Conservation (phyloP, 2,113 vertebrate species). For the Vombatus ursinus region DNA sequence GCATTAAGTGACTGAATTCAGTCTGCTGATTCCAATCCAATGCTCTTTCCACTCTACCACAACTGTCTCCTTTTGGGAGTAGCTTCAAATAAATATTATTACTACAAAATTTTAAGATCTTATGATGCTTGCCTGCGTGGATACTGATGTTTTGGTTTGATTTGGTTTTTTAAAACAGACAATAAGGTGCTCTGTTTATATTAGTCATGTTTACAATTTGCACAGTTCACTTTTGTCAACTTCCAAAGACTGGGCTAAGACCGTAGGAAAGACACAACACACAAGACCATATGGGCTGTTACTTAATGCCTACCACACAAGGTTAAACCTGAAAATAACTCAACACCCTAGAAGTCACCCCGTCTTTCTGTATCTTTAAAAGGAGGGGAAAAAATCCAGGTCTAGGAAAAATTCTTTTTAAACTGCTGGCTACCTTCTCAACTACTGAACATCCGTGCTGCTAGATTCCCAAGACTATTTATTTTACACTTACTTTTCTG, state of each 20-base stretch:
- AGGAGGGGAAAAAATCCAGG: not conserved
- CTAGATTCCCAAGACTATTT: slow-evolving; percentile 42
- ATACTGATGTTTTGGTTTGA: not conserved
- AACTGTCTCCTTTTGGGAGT: not conserved
- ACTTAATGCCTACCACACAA: slow-evolving; percentile 62
- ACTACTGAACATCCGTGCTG: slow-evolving; percentile 62
- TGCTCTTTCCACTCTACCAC: not conserved
- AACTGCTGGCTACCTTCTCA: slow-evolving; percentile 7
- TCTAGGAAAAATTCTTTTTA: not conserved
- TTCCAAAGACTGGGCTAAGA: slow-evolving; percentile 47
- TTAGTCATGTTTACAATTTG: slow-evolving; percentile 1
- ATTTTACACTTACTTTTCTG: slow-evolving; percentile 27
- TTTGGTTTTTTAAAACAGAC: slow-evolving; percentile 38
- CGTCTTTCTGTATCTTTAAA: slow-evolving; percentile 1
- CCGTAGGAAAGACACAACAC: slow-evolving; percentile 65
- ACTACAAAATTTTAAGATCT: not conserved
- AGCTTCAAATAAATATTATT: not conserved
- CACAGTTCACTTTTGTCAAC: not conserved
- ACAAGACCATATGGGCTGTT: slow-evolving; percentile 45
- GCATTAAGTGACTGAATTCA: not conserved
- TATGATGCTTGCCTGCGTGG: not conserved
- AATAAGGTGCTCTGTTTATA: not conserved
- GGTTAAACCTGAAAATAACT: slow-evolving; percentile 51
- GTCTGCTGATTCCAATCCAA: not conserved
- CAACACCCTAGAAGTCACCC: slow-evolving; percentile 51